phyloP scores from a whole-genome alignment of 2,113 vertebrate genomes.

The Pteropus alecto region DNA sequence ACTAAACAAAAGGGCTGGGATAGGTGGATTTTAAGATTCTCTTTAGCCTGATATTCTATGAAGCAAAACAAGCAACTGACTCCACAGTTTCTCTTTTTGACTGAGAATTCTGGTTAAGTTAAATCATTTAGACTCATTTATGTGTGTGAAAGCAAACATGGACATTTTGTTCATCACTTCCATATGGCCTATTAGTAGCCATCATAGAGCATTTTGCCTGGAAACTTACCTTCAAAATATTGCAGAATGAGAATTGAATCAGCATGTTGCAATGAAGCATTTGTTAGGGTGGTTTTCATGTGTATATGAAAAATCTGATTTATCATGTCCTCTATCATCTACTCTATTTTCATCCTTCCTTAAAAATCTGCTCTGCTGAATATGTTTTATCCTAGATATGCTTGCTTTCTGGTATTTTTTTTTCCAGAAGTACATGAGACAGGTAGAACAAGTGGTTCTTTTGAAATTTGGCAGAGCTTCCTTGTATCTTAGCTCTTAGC shows the following conservation, averaged over 20 bases:
- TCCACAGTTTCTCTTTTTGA: constrained; percentile 12
- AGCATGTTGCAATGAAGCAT: background rate
- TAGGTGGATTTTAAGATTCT: background rate
- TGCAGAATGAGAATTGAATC: background rate
- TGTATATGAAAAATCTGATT: background rate
- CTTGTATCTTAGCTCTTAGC: background rate
- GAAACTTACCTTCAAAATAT: constrained; percentile 7
- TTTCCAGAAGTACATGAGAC: background rate
- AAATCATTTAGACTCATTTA: constrained; percentile 22
- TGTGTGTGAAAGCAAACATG: background rate
- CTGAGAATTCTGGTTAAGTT: background rate
- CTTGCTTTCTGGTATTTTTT: background rate
- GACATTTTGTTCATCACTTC: background rate
- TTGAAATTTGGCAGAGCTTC: background rate
- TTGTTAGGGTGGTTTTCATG: background rate
- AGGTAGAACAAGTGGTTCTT: background rate
- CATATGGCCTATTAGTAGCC: background rate
- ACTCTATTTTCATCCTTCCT: background rate
- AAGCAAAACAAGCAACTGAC: constrained; percentile 7
- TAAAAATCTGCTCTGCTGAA: background rate
- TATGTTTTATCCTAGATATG: background rate
- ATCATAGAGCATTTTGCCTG: background rate
- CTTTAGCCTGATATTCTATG: background rate
- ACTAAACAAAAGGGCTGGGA: background rate
- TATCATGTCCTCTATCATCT: background rate